Evolutionary conservation across 2,797 vertebrate species (phyloP), one percentile per base, ranked within the genome.

Genomic region (Columba guinea): DNA sequence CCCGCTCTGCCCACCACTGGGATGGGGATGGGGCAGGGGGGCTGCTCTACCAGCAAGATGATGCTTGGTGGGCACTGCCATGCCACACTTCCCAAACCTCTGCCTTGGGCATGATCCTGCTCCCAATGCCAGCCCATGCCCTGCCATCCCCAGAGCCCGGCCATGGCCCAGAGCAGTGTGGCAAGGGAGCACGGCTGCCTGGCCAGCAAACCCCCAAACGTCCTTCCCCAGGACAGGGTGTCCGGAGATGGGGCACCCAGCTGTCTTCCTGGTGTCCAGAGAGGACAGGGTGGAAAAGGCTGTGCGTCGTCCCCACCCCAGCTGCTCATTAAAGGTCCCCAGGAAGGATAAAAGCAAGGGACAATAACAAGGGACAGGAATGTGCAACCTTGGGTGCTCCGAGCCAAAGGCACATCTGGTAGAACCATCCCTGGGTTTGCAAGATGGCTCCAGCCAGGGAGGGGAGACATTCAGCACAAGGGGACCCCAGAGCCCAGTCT

Each of bases 361-460:
- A 74, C 92, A 94, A 95, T 73, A 94, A 79, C 51, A 59, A 56
- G 63, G 59, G 74, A 55, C 24, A 16, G 16, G 35, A 84, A 82
- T 2, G 1, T 14, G 2, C 0, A 1, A 63, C 89, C 84, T 91
- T 85, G 71, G 64, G 56, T 7, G 18, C 35, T 46, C 12, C 0
- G 7, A 92, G 94, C 89, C 89, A 95, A 95, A 92, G 79, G 35
- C 71, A 93, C 95, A 97, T 96, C 94, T 96, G 92, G 55, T 90
- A 80, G 52, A 82, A 63, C 27, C 39, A 96, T 96, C 88, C 89
- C 88, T 35, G 11, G 46, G 76, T 6, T 4, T 41, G n/a, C 69
- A 59, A 90, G 37, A 90, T 2, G 2, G 63, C 59, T 84, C 37
- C 18, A 20, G 56, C 28, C 69, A 44, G 16, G 48, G 64, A 94